Percentiles rank a stretch among this genome's conserved stretches.
Evolutionary conservation across 2,113 vertebrate genomes (phyloP).

Genomic region (Deroptyus accipitrinus): DNA sequence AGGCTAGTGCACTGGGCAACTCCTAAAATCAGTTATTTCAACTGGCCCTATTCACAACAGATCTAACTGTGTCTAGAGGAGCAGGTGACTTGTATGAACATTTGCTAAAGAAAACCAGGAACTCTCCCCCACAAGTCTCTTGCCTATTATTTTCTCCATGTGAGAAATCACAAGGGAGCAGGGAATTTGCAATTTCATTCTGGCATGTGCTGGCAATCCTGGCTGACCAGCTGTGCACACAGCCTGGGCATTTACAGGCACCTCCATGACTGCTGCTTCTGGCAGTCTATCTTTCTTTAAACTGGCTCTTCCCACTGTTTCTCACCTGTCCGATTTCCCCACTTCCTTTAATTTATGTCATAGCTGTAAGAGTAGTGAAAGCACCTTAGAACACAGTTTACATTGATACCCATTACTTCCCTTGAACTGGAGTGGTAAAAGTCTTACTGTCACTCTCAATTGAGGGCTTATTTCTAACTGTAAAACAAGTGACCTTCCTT

Average conservation of each 20-base stretch:
- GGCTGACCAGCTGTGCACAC: neutral
- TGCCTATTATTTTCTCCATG: neutral
- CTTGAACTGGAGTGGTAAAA: neutral
- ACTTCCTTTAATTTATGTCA: neutral
- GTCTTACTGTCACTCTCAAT: slow-evolving; percentile 1
- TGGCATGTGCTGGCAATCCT: neutral
- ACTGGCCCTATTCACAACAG: neutral
- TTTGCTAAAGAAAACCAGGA: neutral
- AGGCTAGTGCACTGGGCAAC: neutral
- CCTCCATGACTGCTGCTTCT: neutral
- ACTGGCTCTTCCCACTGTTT: neutral
- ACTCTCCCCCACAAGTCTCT: too few relatives aligned
- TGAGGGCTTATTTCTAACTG: neutral
- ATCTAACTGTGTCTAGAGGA: neutral
- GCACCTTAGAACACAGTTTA: neutral
- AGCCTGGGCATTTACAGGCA: neutral
- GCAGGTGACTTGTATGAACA: neutral
- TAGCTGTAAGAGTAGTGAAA: neutral
- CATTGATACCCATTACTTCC: neutral
- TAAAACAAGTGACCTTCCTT: slow-evolving; percentile 13
- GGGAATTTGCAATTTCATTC: neutral
- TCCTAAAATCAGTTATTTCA: neutral
- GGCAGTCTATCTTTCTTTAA: neutral
- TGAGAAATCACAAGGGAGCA: neutral
- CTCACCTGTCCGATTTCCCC: neutral